A percentile compares a stretch with the other conserved stretches of the same genome.
These are phyloP conservation scores for Polydesmus complanatus DNA, from an alignment of 2,888 invertebrate species.

Conservation along the genomic window DNA sequence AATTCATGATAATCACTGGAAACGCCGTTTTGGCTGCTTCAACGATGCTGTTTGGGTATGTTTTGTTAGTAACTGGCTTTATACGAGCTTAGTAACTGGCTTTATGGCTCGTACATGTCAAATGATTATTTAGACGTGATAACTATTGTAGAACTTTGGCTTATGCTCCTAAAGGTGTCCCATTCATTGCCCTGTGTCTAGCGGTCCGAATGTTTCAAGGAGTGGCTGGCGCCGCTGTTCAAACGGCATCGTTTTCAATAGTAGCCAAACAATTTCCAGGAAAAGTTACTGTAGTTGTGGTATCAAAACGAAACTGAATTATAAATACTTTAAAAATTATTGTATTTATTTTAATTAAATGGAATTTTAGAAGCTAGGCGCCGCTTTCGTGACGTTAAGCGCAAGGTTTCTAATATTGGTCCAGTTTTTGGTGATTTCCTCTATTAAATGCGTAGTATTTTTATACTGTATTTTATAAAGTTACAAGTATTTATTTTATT, in stretches of 20 bases:
- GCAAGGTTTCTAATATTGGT: background rate
- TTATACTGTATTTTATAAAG: background rate
- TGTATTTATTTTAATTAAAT: background rate
- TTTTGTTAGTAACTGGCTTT: too few species aligned
- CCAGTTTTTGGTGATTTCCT: conserved; percentile 1
- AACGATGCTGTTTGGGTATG: conserved; percentile 1
- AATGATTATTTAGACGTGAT: too few species aligned
- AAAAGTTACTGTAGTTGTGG: background rate
- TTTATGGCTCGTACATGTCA: too few species aligned
- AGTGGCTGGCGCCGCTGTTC: background rate
- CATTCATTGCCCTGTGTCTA: conserved; percentile 6
- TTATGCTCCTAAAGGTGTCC: background rate
- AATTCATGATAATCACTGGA: conserved; percentile 1
- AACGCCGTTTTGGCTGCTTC: background rate
- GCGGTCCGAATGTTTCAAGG: conserved; percentile 6
- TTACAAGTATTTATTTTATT: background rate
- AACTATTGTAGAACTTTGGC: background rate
- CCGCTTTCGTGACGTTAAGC: too few species aligned
- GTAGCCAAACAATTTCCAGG: conserved; percentile 12
- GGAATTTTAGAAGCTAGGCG: background rate
- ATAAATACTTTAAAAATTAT: background rate
- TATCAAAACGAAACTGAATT: too few species aligned
- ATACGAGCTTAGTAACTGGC: too few species aligned
- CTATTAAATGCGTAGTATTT: background rate
- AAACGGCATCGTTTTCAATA: conserved; percentile 1